A percentile compares a stretch with the other conserved stretches of the same genome.
phyloP scores from a whole-genome alignment of 2,113 vertebrate species.

The Prochilodus magdalenae region DNA sequence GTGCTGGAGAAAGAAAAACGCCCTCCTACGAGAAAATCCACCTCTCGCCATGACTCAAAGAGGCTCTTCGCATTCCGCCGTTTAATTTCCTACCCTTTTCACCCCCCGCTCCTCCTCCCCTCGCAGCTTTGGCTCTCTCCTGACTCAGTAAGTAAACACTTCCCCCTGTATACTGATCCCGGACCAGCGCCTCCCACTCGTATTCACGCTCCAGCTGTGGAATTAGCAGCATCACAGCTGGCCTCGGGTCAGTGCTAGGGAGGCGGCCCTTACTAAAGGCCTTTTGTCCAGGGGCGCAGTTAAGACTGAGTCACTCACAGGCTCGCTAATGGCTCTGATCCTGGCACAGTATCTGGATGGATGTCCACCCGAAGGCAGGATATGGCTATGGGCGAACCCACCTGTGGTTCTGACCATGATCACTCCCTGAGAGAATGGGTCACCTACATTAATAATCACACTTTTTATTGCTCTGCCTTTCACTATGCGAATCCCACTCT shows the following conservation, averaged over 20 bases:
- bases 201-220: neutral
- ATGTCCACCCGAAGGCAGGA: neutral
- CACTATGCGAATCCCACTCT: neutral
- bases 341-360: constrained; percentile 3
- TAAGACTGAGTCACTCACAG: constrained; percentile 26
- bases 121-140: neutral
- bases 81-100: neutral
- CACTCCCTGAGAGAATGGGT: neutral
- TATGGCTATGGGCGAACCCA: constrained; percentile 15
- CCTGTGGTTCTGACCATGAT: neutral
- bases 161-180: neutral
- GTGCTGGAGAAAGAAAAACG: constrained; percentile 28
- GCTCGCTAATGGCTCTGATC: constrained; percentile 30
- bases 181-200: neutral
- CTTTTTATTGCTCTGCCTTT: neutral
- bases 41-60: constrained; percentile 18
- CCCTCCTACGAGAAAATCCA: constrained; percentile 12
- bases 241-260: neutral
- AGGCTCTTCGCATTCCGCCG: neutral
- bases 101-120: neutral
- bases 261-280: neutral
- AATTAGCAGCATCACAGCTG: neutral
- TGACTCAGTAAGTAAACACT: constrained; percentile 18
- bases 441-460: neutral
- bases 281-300: constrained; percentile 21